Base-by-base conservation (phyloP, 1,140 invertebrate genomes). In the Heliothis subflexa region DNA sequence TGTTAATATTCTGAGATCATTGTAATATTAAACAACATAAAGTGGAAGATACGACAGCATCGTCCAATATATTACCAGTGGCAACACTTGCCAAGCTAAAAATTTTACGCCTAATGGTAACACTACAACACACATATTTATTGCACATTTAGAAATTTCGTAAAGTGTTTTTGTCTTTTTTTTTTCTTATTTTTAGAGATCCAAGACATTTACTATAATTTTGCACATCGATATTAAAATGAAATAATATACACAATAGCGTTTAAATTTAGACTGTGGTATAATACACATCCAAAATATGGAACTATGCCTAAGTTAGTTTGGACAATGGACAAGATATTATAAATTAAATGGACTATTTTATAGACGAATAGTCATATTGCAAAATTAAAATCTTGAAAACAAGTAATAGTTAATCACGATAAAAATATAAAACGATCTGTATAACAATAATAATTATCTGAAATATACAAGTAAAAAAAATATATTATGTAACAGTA, bases 111-210 rank as follows among this genome's bases (percentile, higher is more conserved):
- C 92, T 94, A 94, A 94, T 91, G 91, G 92, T 93, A 94, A 94
- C 92, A 93, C 94, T 93, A 93, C 94, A 94, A 95, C 94, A 95
- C 93, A 95, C 94, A 95, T 93, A 94, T 94, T 95, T 95, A 95
- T 95, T 95, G 94, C 94, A 95, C 94, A 95, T 95, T 94, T 94
- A 95, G 94, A 95, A 94, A 93, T 93, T 94, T 94, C 85, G 88
- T 92, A 92, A 94, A 94, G 87, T 92, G 86, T 93, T 93, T 93
- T 94, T 93, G 89, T 91, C 88, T 91, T 93, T 94, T 93, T 93
- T 88, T 92, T 89, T 88, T 84, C 86, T 89, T 91, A 91, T 91
- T 93, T 94, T 94, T 93, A 92, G 91, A 94, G 90, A 93, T 94
- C 92, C 92, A 94, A 94, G 92, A 94, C 93, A 93, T 94, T 93